phyloP scores from a whole-genome alignment of 2,888 invertebrate genomes.

The Drosophila glabriapex region DNA sequence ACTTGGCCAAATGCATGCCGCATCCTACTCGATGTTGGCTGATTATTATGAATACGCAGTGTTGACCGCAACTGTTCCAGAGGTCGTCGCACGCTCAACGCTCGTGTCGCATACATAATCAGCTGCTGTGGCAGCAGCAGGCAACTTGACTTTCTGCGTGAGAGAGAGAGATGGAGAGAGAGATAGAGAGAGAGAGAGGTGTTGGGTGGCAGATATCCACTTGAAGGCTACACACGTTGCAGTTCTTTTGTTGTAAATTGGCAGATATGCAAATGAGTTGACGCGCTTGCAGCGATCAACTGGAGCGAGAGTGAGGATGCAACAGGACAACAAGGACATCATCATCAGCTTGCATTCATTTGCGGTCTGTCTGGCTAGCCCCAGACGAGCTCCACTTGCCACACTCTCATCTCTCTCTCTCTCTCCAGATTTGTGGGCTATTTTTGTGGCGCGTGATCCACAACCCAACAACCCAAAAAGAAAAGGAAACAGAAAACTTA shows the following conservation, averaged over 20 bases:
- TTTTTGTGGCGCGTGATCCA: conserved; percentile 63
- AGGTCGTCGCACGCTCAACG: conserved; percentile 63
- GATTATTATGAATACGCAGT: conserved; percentile 76
- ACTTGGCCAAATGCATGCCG: conserved; percentile 23
- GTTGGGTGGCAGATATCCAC: conserved; percentile 9
- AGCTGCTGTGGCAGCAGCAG: conserved; percentile 30
- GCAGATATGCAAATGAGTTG: conserved; percentile 82
- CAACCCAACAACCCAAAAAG: neutral
- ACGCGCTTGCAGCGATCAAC: conserved; percentile 54
- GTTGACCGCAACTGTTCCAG: conserved; percentile 56
- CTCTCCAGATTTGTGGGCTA: conserved; percentile 62
- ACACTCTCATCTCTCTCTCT: conserved; percentile 3
- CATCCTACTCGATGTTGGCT: conserved; percentile 30
- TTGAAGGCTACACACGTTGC: conserved; percentile 66
- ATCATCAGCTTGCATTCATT: conserved; percentile 53
- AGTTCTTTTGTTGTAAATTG: conserved; percentile 77
- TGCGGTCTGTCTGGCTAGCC: conserved; percentile 44
- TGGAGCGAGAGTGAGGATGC: conserved; percentile 6
- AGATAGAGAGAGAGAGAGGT: neutral
- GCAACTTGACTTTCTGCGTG: neutral
- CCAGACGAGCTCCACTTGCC: conserved; percentile 30
- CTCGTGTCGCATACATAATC: conserved; percentile 72
- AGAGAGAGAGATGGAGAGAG: neutral
- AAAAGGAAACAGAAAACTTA: neutral
- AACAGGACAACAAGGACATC: conserved; percentile 35